Evolutionary conservation across 2,888 invertebrate genomes (phyloP), one percentile per base, ranked within the genome.

Genomic region (Augiades crinisus): DNA sequence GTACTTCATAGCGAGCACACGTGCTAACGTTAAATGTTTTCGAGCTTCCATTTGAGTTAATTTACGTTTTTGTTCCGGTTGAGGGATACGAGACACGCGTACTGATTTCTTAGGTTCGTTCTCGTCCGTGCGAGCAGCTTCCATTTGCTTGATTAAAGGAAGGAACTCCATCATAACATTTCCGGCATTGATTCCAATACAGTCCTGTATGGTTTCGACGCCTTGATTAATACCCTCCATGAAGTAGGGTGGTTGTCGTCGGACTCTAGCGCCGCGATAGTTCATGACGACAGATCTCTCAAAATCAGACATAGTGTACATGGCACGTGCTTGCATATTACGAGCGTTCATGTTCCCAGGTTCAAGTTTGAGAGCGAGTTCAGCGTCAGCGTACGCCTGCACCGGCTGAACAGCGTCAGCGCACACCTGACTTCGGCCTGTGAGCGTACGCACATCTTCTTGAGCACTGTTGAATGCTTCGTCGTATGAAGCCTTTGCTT

Each of bases 1-100:
- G 65, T 89, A 89, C 67, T 89, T 89, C 83, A 83, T 85, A 21
- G 89, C 87, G 21, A 89, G 74, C 10, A 89, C 88, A 19, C 87
- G 76, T 13, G 82, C 68, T 53, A 89, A 64, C 1, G 75, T 84
- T n/a, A 70, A 61, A 58, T 76, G 65, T 61, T 81, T 83, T 24
- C 86, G 72, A 5, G 83, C 81, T 59, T 88, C 78, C 79, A 82
- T 79, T 69, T 87, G 88, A 3, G 86, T 84, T 10, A 88, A 60
- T 55, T 83, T 81, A n/a, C 65, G 62, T 62, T 75, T 78, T 45
- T 62, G 61, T 58, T 76, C 71, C 1, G 65, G 71, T 52, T 72
- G 72, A 1, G 88, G 88, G 44, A 88, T 88, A 19, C 88, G 79
- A 41, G 78, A 86, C 6, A 78, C 61, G 50, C 78, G 88, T 22